phyloP scores from a whole-genome alignment of 1,140 invertebrate species.

The Drosophila miranda region DNA sequence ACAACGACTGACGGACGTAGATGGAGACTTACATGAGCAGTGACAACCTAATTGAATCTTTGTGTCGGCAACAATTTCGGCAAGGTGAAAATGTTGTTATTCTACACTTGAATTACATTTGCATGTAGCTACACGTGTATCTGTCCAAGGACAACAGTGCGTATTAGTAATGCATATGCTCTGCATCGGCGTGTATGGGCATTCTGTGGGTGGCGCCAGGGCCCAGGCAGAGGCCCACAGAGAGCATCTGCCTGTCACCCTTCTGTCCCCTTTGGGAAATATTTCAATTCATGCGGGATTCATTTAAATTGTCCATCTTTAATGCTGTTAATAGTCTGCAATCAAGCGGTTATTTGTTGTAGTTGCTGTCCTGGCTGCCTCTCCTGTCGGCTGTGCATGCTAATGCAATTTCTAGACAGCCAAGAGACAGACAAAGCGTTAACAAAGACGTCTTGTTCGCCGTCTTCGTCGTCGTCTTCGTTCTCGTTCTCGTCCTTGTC shows the following conservation, averaged over 20 bases:
- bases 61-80: slow-evolving; percentile 39
- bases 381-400: slow-evolving; percentile 27
- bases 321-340: slow-evolving; percentile 75
- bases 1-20: slow-evolving; percentile 18
- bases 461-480: slow-evolving; percentile 4
- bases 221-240: slow-evolving; percentile 3
- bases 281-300: slow-evolving; percentile 60
- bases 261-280: slow-evolving; percentile 8
- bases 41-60: slow-evolving; percentile 48
- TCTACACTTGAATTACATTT: slow-evolving; percentile 48
- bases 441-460: background rate
- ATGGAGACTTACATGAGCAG: background rate
- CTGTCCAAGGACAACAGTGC: slow-evolving; percentile 55
- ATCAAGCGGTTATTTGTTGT: slow-evolving; percentile 62
- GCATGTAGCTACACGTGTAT: slow-evolving; percentile 31
- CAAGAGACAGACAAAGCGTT: slow-evolving; percentile 8
- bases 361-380: slow-evolving; percentile 15
- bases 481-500: background rate
- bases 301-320: slow-evolving; percentile 74
- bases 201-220: background rate
- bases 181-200: background rate
- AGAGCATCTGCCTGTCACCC: slow-evolving; percentile 9
- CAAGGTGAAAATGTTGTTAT: slow-evolving; percentile 44
- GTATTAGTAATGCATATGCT: slow-evolving; percentile 73
- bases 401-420: slow-evolving; percentile 67